Percentiles rank a stretch among this genome's conserved stretches.
Evolutionary conservation across 2,113 vertebrate species (phyloP).

Genomic region (Drymodes brunneopygia): DNA sequence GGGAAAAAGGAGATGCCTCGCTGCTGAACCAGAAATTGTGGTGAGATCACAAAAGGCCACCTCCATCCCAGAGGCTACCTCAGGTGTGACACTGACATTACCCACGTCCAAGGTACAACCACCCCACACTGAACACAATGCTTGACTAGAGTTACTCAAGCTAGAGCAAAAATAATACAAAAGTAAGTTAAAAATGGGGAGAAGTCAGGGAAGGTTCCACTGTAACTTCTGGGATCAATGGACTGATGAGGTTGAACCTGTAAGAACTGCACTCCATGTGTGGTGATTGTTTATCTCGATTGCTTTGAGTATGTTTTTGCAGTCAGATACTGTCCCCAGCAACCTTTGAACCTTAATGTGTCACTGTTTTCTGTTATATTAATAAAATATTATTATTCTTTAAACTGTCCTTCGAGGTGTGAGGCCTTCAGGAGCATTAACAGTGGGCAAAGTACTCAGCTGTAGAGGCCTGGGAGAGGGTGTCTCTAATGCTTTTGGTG

Average conservation of each 20-base stretch:
- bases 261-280: not conserved
- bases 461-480: not conserved
- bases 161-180: not conserved
- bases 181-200: not conserved
- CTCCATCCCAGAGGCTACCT: not conserved
- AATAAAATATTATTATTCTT: not conserved
- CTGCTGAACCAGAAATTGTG: not conserved
- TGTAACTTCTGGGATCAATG: not conserved
- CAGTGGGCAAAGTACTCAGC: accelerated
- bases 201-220: not conserved
- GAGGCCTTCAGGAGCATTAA: not conserved
- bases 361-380: not conserved
- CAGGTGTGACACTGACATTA: too few relatives aligned
- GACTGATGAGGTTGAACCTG: not conserved
- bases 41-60: accelerated
- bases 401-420: not conserved
- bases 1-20: not conserved
- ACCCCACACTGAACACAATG: not conserved
- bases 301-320: not conserved
- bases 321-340: not conserved
- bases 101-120: not conserved
- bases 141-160: not conserved
- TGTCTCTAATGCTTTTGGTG: not conserved
- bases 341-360: not conserved
- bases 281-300: not conserved